A percentile compares a stretch with the other conserved stretches of the same genome.
Evolutionary conservation across 2,113 vertebrate species (phyloP).

Genomic region (Syngnathoides biaculeatus): DNA sequence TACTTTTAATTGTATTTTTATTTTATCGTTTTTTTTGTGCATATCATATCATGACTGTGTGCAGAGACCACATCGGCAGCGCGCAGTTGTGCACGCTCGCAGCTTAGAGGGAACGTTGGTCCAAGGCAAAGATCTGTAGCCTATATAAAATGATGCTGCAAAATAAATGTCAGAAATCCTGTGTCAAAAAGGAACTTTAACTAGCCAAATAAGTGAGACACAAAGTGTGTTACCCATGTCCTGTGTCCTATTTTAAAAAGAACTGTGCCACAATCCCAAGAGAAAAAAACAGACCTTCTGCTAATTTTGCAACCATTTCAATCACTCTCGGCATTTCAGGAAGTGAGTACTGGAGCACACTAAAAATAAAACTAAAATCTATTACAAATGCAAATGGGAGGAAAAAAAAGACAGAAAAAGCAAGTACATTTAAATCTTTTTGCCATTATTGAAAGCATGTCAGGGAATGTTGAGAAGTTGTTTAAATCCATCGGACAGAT

Average conservation of each 20-base stretch:
- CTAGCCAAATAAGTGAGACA: constrained; percentile 5
- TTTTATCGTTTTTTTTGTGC: too few relatives aligned
- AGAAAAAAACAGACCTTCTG: constrained; percentile 31
- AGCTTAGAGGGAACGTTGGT: too few relatives aligned
- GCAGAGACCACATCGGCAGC: too few relatives aligned
- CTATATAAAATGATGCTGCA: constrained; percentile 22
- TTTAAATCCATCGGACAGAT: constrained; percentile 68
- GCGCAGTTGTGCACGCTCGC: too few relatives aligned
- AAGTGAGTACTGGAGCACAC: neutral
- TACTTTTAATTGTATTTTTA: too few relatives aligned
- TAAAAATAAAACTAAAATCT: constrained; percentile 25
- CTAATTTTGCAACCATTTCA: constrained; percentile 26
- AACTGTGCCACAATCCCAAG: constrained; percentile 45
- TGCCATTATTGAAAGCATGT: constrained; percentile 46
- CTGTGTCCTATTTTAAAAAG: constrained; percentile 44
- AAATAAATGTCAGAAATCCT: constrained; percentile 11
- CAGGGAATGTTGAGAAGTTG: constrained; percentile 51
- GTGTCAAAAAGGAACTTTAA: constrained; percentile 8
- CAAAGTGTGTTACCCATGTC: constrained; percentile 34
- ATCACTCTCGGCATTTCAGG: constrained; percentile 28
- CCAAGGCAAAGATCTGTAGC: constrained; percentile 26
- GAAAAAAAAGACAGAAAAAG: constrained; percentile 21
- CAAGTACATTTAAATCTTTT: constrained; percentile 29
- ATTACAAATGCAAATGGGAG: constrained; percentile 11
- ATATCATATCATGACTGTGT: too few relatives aligned